Base-by-base conservation (phyloP, 2,113 vertebrate genomes). In the Hipposideros armiger region DNA sequence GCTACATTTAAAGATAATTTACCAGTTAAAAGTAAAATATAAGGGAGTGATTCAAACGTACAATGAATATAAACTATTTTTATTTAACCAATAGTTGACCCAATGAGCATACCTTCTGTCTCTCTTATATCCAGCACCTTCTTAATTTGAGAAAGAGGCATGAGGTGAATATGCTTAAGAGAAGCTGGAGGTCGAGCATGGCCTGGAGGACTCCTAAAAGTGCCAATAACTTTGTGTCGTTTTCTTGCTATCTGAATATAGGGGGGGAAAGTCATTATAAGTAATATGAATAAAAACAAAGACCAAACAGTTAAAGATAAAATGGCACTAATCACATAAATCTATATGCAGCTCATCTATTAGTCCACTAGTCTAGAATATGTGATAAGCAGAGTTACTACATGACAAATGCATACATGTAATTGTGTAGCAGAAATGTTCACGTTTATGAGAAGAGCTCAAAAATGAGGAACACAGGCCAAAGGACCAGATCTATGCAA, bases 121-220 rank as follows among this genome's bases (percentile, higher is more conserved):
- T 99, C 99, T 97, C 98, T 99, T 97, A 99, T 99, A 98, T 99
- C 99, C 94, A 99, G 97, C 22, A 99, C 99, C 98, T 99, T 99
- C 95, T 99, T 99, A 95, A 99, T 99, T 98, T 99, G 99, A 82
- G 99, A 99, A 90, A 99, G 99, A 4, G 99, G 99, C 99, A 99
- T 99, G 60, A 99, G 98, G 54, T 99, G 96, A 93, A 99, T 99
- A 97, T 99, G 99, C 95, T 99, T 99, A 72, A 99, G 99, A 66
- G 99, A 99, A 16, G 99, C 99, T 7, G 99, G 99, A 0, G 99
- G 99, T 67, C 99, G 98, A 0, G 99, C 99, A 77, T 99, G 99
- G 52, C 99, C 99, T 96, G 99, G 98, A 0, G 99, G 99, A 97
- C 99, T 99, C 98, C 99, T 99, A 97, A 99, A 99, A 22, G 98